Base-by-base conservation (phyloP, 1,140 invertebrate species). In the Tribolium madens region DNA sequence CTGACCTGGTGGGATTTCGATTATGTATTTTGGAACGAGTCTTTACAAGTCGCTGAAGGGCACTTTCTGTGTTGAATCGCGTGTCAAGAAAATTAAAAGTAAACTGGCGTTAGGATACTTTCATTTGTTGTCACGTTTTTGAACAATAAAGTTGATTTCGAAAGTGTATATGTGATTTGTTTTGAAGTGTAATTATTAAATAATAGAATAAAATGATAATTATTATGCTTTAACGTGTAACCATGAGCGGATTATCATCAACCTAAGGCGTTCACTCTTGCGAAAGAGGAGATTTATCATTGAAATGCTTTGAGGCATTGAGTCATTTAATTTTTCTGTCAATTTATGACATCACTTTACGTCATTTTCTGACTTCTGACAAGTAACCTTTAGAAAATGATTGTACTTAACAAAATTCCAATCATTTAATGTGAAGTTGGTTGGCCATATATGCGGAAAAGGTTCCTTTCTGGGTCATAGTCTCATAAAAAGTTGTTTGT, bases 241-340 rank as follows among this genome's bases (percentile, higher is more conserved):
- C 57, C 57, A 21, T 57, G 52, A 64, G 31, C 17, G 57, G 21
- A 33, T 33, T 64, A 64, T 64, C 57, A 33, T 64, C 57, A 64
- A 64, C 26, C 21, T 64, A 64, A 33, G 26, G 26, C 57, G 57
- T 64, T 64, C 57, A 64, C 57, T 64, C 57, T 64, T 64, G 26
- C 57, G 57, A 64, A 64, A 64, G 53, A 60, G 26, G 3, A 15
- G 7, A 57, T 64, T 31, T 64, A 64, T 64, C 57, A 64, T 64
- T 64, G 1, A 10, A 60, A 13, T 13, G n/a, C 57, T 64, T 12
- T n/a, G 13, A 14, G 57, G n/a, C 57, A 33, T 0, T 64, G 57
- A 64, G 21, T 64, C 57, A 64, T 15, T 64, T 64, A 0, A 42
- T 42, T 42, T 42, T 42, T 42, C 2, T n/a, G 7, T 0, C 9